Percentiles rank a stretch among this genome's conserved stretches.
These are phyloP conservation scores for Diorhabda sublineata DNA, from an alignment of 1,140 invertebrate genomes.

Conservation along the genomic window DNA sequence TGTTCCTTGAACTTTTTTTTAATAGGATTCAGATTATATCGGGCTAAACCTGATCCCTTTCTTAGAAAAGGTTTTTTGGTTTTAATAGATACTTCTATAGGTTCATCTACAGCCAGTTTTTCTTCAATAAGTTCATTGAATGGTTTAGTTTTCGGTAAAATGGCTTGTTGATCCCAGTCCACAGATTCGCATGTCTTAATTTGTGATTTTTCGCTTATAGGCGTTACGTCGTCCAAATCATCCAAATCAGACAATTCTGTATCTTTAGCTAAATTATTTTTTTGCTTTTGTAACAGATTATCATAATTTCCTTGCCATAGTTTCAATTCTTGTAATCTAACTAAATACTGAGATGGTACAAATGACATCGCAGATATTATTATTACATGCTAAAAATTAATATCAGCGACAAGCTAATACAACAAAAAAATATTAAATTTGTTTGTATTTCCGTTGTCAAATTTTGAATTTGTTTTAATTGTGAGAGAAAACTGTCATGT, in stretches of 20 bases:
- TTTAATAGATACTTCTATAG: slow-evolving; percentile 21
- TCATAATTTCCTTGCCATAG: slow-evolving; percentile 31
- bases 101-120: slow-evolving; percentile 26
- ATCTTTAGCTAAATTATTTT: not conserved
- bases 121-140: slow-evolving; percentile 33
- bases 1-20: not conserved
- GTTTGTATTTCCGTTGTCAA: too few relatives aligned
- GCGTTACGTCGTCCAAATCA: not conserved
- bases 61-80: slow-evolving; percentile 40
- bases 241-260: not conserved
- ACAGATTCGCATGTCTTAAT: not conserved
- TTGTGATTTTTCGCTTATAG: not conserved
- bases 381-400: too few relatives aligned
- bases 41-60: slow-evolving; percentile 38
- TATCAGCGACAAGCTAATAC: too few relatives aligned
- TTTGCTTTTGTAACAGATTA: slow-evolving; percentile 19
- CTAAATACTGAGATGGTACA: slow-evolving; percentile 18
- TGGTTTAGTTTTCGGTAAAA: slow-evolving; percentile 28
- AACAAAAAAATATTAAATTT: too few relatives aligned
- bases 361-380: slow-evolving; percentile 19
- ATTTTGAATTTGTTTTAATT: too few relatives aligned
- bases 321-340: slow-evolving; percentile 28
- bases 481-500: too few relatives aligned
- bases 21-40: slow-evolving; percentile 34
- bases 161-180: slow-evolving; percentile 27